These are phyloP conservation scores for Pygoscelis antarcticus DNA, from an alignment of 2,113 vertebrate species.

Conservation along the genomic window DNA sequence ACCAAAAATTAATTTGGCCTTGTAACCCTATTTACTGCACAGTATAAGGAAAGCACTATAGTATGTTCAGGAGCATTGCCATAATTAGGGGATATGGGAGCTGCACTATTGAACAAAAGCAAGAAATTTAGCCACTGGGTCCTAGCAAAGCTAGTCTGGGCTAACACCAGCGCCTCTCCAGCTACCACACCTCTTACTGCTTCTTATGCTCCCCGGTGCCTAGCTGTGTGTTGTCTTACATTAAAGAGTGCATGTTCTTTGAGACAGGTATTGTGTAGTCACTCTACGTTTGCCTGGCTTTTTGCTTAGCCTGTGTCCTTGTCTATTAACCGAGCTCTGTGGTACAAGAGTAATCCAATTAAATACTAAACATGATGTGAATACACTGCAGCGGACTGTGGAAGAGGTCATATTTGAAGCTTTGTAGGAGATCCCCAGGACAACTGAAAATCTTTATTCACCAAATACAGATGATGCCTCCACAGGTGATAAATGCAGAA, in stretches of 20 bases:
- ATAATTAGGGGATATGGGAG: neutral
- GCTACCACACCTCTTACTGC: neutral
- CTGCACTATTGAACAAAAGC: neutral
- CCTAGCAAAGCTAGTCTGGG: neutral
- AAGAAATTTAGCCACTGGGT: neutral
- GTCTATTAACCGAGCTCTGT: neutral
- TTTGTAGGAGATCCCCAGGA: neutral
- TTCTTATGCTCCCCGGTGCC: neutral
- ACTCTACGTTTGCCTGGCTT: neutral
- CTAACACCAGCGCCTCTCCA: neutral
- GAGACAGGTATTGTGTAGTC: fast-evolving
- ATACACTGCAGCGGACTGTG: neutral
- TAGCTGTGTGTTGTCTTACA: neutral
- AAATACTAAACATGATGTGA: neutral
- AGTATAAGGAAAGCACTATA: neutral
- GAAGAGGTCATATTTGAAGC: neutral
- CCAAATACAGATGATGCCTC: neutral
- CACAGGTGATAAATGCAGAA: neutral
- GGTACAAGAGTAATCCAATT: neutral
- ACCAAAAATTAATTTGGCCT: neutral
- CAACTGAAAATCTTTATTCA: neutral
- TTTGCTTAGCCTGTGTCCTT: fast-evolving
- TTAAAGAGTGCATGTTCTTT: neutral
- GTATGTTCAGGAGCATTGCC: neutral
- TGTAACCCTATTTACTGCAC: neutral